phyloP scores from a whole-genome alignment of 2,113 vertebrate genomes.

The Solenodon paradoxus region DNA sequence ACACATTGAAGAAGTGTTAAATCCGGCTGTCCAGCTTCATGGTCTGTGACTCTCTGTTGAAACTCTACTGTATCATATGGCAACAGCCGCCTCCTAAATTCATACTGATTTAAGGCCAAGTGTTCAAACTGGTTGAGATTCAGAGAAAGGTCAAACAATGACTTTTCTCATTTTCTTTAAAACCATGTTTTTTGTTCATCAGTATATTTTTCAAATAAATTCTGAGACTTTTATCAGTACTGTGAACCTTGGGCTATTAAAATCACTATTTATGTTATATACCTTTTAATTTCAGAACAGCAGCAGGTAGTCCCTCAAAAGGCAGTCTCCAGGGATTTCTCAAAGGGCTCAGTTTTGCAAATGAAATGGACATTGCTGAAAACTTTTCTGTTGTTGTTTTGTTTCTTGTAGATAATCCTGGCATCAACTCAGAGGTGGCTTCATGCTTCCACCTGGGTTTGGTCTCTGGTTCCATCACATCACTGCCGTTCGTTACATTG shows the following conservation, averaged over 20 bases:
- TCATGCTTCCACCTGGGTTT: slow-evolving; percentile 83
- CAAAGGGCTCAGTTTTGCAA: slow-evolving; percentile 68
- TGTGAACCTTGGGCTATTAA: slow-evolving; percentile 73
- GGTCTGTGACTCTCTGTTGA: background rate
- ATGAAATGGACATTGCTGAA: slow-evolving; percentile 80
- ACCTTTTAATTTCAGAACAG: slow-evolving; percentile 67
- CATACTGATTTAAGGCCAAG: slow-evolving; percentile 47
- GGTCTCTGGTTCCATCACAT: slow-evolving; percentile 82
- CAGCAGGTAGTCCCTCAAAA: slow-evolving; percentile 47
- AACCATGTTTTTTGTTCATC: slow-evolving; percentile 66
- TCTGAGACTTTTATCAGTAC: slow-evolving; percentile 61
- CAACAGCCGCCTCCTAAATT: slow-evolving; percentile 52
- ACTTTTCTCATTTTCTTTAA: slow-evolving; percentile 72
- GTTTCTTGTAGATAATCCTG: slow-evolving; percentile 85
- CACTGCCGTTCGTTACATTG: slow-evolving; percentile 83
- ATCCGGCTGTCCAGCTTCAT: background rate
- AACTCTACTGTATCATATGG: background rate
- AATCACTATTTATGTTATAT: slow-evolving; percentile 48
- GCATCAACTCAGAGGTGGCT: slow-evolving; percentile 81
- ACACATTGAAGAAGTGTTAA: background rate
- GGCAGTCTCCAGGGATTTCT: slow-evolving; percentile 61
- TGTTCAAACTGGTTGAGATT: slow-evolving; percentile 53
- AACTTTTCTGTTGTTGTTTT: slow-evolving; percentile 72
- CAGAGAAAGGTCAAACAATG: slow-evolving; percentile 71
- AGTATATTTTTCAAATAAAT: slow-evolving; percentile 56